Percentiles rank a stretch among this genome's conserved stretches.
Conservation (phyloP, 2,797 vertebrate genomes). For the Tauraco hartlaubi region DNA sequence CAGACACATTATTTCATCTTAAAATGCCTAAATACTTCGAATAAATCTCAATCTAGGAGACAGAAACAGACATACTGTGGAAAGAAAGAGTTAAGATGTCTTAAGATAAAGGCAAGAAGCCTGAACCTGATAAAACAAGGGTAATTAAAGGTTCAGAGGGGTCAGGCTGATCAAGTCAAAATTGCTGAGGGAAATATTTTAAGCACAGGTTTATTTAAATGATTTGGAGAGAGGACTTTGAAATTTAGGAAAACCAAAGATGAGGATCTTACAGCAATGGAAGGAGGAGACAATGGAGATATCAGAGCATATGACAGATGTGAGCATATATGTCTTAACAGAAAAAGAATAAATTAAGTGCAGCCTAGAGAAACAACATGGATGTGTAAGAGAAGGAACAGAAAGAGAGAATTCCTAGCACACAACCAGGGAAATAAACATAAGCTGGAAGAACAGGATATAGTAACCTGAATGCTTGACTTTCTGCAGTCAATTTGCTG, state of each 20-base stretch:
- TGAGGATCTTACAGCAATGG: neutral
- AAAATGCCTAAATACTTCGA: neutral
- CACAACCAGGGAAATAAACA: neutral
- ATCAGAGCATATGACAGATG: neutral
- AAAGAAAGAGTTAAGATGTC: neutral
- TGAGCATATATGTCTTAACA: neutral
- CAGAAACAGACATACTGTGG: neutral
- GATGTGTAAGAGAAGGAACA: neutral
- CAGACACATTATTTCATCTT: neutral
- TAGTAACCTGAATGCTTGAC: neutral
- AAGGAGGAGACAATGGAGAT: neutral
- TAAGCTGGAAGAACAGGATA: neutral
- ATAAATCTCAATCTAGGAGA: neutral
- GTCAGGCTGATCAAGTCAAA: neutral
- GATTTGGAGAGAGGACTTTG: neutral
- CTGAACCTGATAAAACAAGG: neutral
- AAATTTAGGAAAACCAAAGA: neutral
- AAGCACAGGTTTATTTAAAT: neutral
- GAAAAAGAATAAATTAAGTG: neutral
- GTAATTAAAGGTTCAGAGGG: neutral
- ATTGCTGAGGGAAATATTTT: neutral
- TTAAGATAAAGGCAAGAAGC: neutral
- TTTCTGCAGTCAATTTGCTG: neutral
- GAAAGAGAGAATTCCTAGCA: neutral
- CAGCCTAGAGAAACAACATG: neutral